Evolutionary conservation across 2,797 vertebrate genomes (phyloP).

Genomic region (Malurus splendens): DNA sequence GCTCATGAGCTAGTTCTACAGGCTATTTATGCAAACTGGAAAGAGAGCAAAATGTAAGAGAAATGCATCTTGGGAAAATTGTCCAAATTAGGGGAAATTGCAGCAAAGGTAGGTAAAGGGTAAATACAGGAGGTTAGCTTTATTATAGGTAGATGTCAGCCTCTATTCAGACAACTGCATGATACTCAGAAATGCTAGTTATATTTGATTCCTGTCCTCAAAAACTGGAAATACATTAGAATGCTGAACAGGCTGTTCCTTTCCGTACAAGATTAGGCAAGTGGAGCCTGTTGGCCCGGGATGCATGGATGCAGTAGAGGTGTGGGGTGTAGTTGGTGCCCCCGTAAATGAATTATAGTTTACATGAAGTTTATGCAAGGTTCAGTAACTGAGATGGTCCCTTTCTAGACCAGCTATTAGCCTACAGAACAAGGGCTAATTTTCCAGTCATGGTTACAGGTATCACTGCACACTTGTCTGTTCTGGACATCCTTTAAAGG

Average conservation of each 20-base stretch:
- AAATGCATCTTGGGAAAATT: not conserved
- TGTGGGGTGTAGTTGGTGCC: not conserved
- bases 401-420: not conserved
- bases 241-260: not conserved
- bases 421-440: not conserved
- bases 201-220: not conserved
- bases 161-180: not conserved
- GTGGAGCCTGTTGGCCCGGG: not conserved
- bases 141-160: not conserved
- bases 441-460: not conserved
- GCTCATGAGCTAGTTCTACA: not conserved
- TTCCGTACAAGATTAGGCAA: not conserved
- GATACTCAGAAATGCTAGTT: not conserved
- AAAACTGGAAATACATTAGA: not conserved
- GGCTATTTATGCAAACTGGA: not conserved
- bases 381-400: not conserved
- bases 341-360: not conserved
- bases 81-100: not conserved
- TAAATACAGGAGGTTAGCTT: not conserved
- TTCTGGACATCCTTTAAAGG: not conserved
- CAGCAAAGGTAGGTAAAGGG: not conserved
- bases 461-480: not conserved
- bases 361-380: not conserved
- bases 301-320: not conserved
- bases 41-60: not conserved